Base-by-base conservation (phyloP, 2,888 invertebrate genomes). In the Coenonympha glycerion region DNA sequence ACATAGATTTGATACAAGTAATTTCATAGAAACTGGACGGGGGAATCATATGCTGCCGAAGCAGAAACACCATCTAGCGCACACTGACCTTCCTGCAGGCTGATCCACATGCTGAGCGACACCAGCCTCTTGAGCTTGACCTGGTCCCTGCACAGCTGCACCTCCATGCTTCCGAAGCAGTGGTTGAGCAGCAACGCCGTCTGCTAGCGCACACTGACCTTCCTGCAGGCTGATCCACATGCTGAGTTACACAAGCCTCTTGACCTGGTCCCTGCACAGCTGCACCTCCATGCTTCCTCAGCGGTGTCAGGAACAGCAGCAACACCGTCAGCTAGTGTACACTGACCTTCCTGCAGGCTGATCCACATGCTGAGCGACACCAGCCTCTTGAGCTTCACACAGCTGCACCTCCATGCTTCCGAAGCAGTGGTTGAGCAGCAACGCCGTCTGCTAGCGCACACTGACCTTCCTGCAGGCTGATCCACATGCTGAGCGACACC, bases 291-390 rank as follows among this genome's bases (percentile, higher is more conserved):
- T n/a, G n/a, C n/a, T n/a, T n/a, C n/a, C n/a, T n/a, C n/a, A n/a
- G n/a, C n/a, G n/a, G n/a, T n/a, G n/a, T n/a, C n/a, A n/a, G n/a
- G n/a, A n/a, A n/a, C n/a, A n/a, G n/a, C n/a, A n/a, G n/a, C n/a
- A n/a, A n/a, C n/a, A n/a, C n/a, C n/a, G n/a, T n/a, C n/a, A n/a
- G n/a, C n/a, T n/a, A 21, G n/a, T n/a, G n/a, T 9, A 11, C 24
- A 50, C 48, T 9, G 8, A 93, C 93, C 89, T 83, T 92, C 93
- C 65, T 97, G 93, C 44, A 99, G 83, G 53, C 95, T 95, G 41
- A 91, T 88, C 98, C 99, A 99, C 91, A 97, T 97, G 8, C 96
- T 93, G 9, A 99, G 86, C 0, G 97, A 97, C 0, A 98, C 95
- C 4, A 99, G 88, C 50, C 93, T 89, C 76, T 96, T 96, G 6